A percentile compares a stretch with the other conserved stretches of the same genome.
Evolutionary conservation across 37 sponge, comb jelly and placozoan genomes (phyloP).

Genomic region (Ephydatia muelleri): DNA sequence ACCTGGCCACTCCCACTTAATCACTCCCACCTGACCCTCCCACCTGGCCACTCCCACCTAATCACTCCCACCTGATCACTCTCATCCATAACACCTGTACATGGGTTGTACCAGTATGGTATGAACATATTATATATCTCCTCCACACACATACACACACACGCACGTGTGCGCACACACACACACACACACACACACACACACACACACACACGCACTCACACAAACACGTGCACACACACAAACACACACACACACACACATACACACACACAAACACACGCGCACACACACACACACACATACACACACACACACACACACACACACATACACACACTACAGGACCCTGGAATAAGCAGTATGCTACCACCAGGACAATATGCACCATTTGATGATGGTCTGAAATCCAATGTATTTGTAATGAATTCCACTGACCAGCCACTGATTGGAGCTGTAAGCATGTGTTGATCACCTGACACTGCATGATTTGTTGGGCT

Average conservation of each 20-base stretch:
- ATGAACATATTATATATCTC: no score
- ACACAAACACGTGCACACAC: constrained; percentile 8
- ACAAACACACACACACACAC: constrained; percentile 14
- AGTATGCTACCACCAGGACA: constrained; percentile 25
- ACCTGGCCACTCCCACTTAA: no score
- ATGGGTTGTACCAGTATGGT: no score
- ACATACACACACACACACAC: background rate
- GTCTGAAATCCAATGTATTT: constrained; percentile 61
- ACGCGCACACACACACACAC: background rate
- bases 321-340: no score
- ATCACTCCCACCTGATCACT: no score
- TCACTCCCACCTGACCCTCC: no score
- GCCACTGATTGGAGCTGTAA: constrained; percentile 58
- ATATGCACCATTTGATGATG: constrained; percentile 72
- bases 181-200: background rate
- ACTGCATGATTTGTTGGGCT: background rate
- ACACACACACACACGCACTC: constrained; percentile 8
- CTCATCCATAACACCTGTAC: no score
- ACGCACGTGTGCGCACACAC: no score
- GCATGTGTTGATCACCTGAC: background rate
- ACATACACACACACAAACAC: constrained; percentile 15
- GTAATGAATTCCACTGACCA: constrained; percentile 50
- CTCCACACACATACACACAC: no score
- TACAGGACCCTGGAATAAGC: constrained; percentile 85
- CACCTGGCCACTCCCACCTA: no score